Evolutionary conservation across 1,140 invertebrate species (phyloP).

Genomic region (Xylocopa sonorina): DNA sequence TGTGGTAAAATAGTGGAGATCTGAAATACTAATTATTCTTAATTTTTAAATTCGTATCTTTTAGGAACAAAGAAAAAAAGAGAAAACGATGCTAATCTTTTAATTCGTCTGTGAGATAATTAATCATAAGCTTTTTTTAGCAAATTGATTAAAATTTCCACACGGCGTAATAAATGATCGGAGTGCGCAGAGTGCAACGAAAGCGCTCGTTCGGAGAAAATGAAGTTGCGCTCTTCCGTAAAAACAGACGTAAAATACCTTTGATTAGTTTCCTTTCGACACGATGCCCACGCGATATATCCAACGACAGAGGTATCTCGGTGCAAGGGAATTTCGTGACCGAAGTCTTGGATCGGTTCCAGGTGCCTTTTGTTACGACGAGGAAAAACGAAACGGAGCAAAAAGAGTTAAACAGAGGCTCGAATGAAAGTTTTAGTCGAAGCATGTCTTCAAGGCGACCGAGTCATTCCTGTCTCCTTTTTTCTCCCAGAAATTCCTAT

Average conservation of each 20-base stretch:
- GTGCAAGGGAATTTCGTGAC: conserved; percentile 20
- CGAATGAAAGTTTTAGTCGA: not conserved
- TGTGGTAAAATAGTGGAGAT: no score
- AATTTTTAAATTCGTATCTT: no score
- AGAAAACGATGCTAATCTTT: no score
- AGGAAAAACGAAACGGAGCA: not conserved
- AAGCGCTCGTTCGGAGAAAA: not conserved
- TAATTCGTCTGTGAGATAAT: no score
- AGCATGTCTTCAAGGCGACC: not conserved
- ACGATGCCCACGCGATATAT: not conserved
- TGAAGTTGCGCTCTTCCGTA: not conserved
- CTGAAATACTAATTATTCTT: no score
- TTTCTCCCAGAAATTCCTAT: no score
- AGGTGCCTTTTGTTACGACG: not conserved
- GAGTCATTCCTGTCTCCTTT: not conserved
- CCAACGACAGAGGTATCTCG: not conserved
- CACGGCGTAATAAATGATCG: no score
- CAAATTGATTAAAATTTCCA: no score
- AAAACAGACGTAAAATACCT: not conserved
- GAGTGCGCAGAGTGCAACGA: not conserved
- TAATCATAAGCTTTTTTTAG: no score
- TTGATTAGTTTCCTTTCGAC: not conserved
- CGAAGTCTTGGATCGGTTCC: conserved; percentile 25
- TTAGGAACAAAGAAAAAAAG: no score
- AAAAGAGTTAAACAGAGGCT: not conserved